Base-by-base conservation (phyloP, 2,113 vertebrate genomes). In the Tichodroma muraria region DNA sequence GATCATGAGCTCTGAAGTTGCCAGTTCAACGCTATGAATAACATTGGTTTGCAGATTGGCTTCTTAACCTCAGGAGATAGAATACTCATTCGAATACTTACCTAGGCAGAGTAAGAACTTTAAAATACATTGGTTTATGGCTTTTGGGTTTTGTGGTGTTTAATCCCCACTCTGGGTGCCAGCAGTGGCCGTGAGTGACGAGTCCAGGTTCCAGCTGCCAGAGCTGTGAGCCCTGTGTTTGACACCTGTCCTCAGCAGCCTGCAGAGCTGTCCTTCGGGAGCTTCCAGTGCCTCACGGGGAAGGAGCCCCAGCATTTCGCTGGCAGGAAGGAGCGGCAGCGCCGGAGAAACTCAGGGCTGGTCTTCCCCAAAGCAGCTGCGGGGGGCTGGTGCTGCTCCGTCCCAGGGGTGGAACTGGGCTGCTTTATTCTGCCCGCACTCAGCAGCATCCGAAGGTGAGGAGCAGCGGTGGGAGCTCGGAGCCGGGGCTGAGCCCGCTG, bases 391-490 rank as follows among this genome's bases (percentile, higher is more conserved):
- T 1, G 4, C 56, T 38, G 53, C 80, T 22, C 4, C 8, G 37
- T 30, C 44, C 54, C 3, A 2, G 54, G 25, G 8, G 15, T 15
- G 70, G 30, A 61, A 6, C 14, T 12, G 61, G 61, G 12, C 50
- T 56, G 64, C 24, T 56, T 9, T 27, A 4, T 38, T 13, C 69
- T 10, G 27, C 53, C 19, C 18, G 40, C 38, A 60, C 73, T 50
- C 56, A 30, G 80, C 28, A 45, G 61, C n/a, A 2, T 3, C 25
- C 14, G 72, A 4, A 9, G 13, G 8, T 0, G 50, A 30, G 64
- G 37, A 45, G 35, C 30, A 5, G 40, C 1, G 25, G 25, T 6
- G 52, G 35, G 27, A n/a, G 25, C 3, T 0, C 64, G 5, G 69
- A n/a, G n/a, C 40, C 40, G 40, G 19, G 3, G 6, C 6, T 9